Conservation (phyloP, 2,888 invertebrate genomes). For the Eupithecia pulchellata region DNA sequence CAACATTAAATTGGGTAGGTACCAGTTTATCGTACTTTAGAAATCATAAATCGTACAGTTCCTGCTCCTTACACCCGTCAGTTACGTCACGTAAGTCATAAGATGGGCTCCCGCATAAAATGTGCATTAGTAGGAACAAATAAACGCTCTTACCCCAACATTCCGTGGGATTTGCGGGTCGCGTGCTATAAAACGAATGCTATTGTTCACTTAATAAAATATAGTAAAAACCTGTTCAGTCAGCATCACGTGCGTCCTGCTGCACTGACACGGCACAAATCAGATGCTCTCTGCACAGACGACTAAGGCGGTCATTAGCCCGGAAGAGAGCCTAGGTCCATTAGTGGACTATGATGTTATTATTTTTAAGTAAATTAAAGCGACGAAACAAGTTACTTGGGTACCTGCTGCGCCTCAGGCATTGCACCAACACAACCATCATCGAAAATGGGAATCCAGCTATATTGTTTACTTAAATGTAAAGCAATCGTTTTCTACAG, state of each 20-base stretch:
- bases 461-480: conserved; percentile 25
- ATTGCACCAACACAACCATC: not conserved
- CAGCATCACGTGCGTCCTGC: not conserved
- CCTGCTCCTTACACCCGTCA: conserved; percentile 44
- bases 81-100: conserved; percentile 79
- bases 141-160: conserved; percentile 78
- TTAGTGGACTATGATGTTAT: no score
- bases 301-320: no score
- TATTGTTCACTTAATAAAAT: conserved; percentile 34
- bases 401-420: no score
- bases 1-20: not conserved
- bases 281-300: no score
- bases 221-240: not conserved
- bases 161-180: conserved; percentile 71
- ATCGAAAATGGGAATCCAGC: not conserved
- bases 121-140: conserved; percentile 83
- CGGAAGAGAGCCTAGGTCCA: no score
- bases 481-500: conserved; percentile 24
- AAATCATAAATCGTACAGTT: not conserved
- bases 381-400: no score
- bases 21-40: not conserved
- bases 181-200: conserved; percentile 61
- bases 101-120: conserved; percentile 79
- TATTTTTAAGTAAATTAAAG: no score
- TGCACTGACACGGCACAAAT: no score